These are phyloP conservation scores for Barbus barbus DNA, from an alignment of 2,113 vertebrate species.

Conservation along the genomic window DNA sequence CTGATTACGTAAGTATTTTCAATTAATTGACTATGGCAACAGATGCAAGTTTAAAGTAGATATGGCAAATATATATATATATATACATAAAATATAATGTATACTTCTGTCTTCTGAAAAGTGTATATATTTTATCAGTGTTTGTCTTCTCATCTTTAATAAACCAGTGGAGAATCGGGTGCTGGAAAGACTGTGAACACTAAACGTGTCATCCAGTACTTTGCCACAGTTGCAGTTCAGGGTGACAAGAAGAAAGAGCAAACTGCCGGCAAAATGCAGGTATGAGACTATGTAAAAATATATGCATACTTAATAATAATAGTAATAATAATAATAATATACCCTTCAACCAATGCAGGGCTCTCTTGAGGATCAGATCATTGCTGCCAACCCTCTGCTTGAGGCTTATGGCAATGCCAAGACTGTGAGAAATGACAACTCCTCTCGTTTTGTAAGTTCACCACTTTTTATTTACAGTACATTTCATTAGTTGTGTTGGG, in stretches of 20 bases:
- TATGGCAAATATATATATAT: no score
- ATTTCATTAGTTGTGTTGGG: neutral
- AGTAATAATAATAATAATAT: no score
- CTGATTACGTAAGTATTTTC: slow-evolving; percentile 2
- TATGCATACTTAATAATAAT: no score
- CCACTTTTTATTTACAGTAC: neutral
- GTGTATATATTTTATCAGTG: neutral
- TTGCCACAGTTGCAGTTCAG: slow-evolving; percentile 49
- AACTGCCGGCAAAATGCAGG: slow-evolving; percentile 48
- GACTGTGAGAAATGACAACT: slow-evolving; percentile 69
- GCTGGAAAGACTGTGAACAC: slow-evolving; percentile 59
- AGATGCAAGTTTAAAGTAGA: neutral
- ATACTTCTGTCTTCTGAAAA: neutral
- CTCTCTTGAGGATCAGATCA: slow-evolving; percentile 65
- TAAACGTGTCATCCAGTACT: slow-evolving; percentile 59
- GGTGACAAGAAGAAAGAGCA: slow-evolving; percentile 27
- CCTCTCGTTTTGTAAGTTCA: slow-evolving; percentile 65
- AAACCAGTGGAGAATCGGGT: slow-evolving; percentile 57
- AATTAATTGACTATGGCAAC: no score
- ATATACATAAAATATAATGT: neutral
- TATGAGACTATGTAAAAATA: neutral
- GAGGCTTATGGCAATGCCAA: slow-evolving; percentile 67
- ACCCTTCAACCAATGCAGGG: slow-evolving; percentile 48
- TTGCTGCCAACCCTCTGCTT: slow-evolving; percentile 64
- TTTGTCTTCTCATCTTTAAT: neutral